These are phyloP conservation scores for Struthidea cinerea DNA, from an alignment of 2,113 vertebrate species.

Conservation along the genomic window DNA sequence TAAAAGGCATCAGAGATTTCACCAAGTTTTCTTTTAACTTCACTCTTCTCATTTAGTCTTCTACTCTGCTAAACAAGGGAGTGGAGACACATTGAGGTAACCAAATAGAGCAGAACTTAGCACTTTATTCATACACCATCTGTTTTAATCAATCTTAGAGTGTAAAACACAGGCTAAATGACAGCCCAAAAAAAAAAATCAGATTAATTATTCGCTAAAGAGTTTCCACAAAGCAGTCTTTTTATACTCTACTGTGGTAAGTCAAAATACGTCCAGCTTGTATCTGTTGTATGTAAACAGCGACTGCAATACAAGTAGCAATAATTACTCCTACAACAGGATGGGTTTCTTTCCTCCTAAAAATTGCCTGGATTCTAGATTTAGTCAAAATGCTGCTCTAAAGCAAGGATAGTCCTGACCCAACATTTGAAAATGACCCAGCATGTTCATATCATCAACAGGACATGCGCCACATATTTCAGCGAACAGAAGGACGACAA, in stretches of 20 bases:
- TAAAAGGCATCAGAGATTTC: background rate
- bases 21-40: background rate
- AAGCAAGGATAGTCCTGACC: background rate
- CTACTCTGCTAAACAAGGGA: background rate
- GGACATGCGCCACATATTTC: background rate
- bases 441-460: background rate
- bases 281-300: background rate
- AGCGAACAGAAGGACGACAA: background rate
- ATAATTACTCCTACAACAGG: background rate
- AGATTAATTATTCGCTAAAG: background rate
- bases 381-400: background rate
- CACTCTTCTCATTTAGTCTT: background rate
- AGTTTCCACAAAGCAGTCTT: background rate
- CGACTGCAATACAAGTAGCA: background rate
- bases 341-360: background rate
- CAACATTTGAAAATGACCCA: background rate
- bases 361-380: background rate
- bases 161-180: background rate
- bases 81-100: background rate
- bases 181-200: background rate
- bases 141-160: background rate
- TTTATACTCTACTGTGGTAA: background rate
- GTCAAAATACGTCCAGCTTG: background rate
- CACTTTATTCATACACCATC: background rate
- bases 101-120: background rate